Conservation (phyloP, 1,140 invertebrate genomes). For the Augochlora pura region DNA sequence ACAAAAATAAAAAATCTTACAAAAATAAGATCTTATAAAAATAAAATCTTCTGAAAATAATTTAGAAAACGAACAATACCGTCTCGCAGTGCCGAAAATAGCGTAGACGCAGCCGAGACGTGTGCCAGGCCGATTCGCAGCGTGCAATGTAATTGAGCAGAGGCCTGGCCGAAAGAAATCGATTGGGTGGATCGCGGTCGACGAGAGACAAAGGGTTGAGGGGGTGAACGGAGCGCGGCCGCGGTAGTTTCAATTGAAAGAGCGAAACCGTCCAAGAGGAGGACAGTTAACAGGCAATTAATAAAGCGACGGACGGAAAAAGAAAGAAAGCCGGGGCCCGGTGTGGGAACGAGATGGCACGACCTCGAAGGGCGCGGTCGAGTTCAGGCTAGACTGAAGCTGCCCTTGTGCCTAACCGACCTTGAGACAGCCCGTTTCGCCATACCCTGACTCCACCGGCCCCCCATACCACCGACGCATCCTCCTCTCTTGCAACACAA, state of each 20-base stretch:
- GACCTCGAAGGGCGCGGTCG: slow-evolving; percentile 71
- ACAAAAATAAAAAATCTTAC: too few species aligned
- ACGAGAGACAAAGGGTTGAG: background rate
- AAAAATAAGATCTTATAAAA: too few species aligned
- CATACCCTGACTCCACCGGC: slow-evolving; percentile 53
- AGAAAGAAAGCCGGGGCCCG: slow-evolving; percentile 35
- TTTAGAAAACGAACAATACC: too few species aligned
- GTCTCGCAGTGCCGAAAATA: too few species aligned
- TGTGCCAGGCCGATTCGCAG: too few species aligned
- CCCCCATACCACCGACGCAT: slow-evolving; percentile 51
- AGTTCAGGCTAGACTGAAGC: slow-evolving; percentile 71
- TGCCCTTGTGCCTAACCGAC: slow-evolving; percentile 72
- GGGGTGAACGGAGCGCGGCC: too few species aligned
- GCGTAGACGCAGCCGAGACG: too few species aligned
- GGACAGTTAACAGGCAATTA: slow-evolving; percentile 41
- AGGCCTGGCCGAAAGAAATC: too few species aligned
- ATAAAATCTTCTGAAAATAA: too few species aligned
- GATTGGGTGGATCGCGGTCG: background rate
- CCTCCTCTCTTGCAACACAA: slow-evolving; percentile 58
- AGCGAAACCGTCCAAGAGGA: background rate
- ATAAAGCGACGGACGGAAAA: slow-evolving; percentile 14
- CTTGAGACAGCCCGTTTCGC: slow-evolving; percentile 69
- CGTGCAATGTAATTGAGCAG: too few species aligned
- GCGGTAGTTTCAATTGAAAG: slow-evolving; percentile 19
- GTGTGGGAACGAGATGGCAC: slow-evolving; percentile 67